These are phyloP conservation scores for Imbricaverruca yamaguchii DNA, from an alignment of 2,888 invertebrate genomes.

Conservation along the genomic window DNA sequence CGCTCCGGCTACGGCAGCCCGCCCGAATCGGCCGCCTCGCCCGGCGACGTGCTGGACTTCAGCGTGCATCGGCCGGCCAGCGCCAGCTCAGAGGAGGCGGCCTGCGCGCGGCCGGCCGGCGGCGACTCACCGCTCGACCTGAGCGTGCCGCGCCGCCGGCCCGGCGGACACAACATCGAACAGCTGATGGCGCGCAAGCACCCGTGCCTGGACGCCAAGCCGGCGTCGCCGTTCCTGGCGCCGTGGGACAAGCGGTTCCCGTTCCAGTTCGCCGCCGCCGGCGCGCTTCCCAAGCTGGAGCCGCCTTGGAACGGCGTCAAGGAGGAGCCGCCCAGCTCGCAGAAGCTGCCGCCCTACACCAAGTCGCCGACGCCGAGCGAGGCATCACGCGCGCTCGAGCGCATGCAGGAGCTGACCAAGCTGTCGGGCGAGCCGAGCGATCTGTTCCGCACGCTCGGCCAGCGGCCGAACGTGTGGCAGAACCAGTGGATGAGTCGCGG, in stretches of 20 bases:
- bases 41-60: constrained; percentile 33
- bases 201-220: constrained; percentile 31
- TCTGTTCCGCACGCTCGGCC: constrained; percentile 26
- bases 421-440: constrained; percentile 28
- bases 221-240: constrained; percentile 30
- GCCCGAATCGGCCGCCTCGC: constrained; percentile 25
- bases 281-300: constrained; percentile 31
- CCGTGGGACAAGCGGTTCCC: constrained; percentile 33
- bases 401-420: constrained; percentile 33
- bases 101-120: background rate
- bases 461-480: constrained; percentile 64
- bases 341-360: constrained; percentile 32
- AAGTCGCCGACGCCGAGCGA: constrained; percentile 30
- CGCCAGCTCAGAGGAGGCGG: background rate
- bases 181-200: constrained; percentile 31
- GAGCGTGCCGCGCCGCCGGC: constrained; percentile 33
- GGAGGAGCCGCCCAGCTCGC: constrained; percentile 26
- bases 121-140: constrained; percentile 32
- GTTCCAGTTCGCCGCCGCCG: constrained; percentile 31
- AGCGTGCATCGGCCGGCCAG: constrained; percentile 29
- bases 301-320: constrained; percentile 32
- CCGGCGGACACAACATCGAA: constrained; percentile 28
- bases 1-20: constrained; percentile 1
- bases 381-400: constrained; percentile 32
- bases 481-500: constrained; percentile 96